These are phyloP conservation scores for Notothenia rossii DNA, from an alignment of 2,113 vertebrate genomes.

Conservation along the genomic window DNA sequence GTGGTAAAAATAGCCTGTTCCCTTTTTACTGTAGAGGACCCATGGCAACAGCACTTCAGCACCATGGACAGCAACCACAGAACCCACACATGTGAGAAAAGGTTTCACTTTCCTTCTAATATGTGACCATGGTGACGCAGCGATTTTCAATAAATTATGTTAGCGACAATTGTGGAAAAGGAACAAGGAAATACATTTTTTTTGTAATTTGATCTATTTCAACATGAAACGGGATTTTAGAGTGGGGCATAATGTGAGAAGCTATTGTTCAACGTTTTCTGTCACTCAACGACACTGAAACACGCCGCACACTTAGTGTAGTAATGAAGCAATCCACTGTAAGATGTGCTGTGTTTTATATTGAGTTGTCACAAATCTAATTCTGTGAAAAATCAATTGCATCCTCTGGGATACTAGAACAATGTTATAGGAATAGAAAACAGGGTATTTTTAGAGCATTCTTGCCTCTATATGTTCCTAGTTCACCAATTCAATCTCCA, in stretches of 20 bases:
- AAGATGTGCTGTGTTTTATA: neutral
- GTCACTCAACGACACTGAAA: neutral
- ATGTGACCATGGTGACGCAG: neutral
- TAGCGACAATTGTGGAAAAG: neutral
- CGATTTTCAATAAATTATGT: constrained; percentile 2
- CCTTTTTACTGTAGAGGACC: constrained; percentile 55
- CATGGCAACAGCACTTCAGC: constrained; percentile 79
- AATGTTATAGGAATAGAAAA: neutral
- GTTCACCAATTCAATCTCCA: too few relatives aligned
- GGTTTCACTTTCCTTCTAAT: constrained; percentile 39
- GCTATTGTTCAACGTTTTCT: neutral
- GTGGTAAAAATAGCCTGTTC: constrained; percentile 78
- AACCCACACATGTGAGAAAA: constrained; percentile 17
- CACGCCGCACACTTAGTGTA: neutral
- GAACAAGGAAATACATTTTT: neutral
- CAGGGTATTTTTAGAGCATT: neutral
- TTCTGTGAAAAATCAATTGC: neutral
- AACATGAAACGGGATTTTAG: neutral
- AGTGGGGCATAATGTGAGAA: neutral
- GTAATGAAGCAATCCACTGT: neutral
- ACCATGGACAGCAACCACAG: constrained; percentile 74
- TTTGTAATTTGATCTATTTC: constrained; percentile 18
- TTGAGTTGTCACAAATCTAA: neutral
- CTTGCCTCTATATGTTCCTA: too few relatives aligned
- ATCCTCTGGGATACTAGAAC: neutral